A percentile compares a stretch with the other conserved stretches of the same genome.
Evolutionary conservation across 92 coral and sea anemone species (phyloP).

Genomic region (Diadumene lineata): DNA sequence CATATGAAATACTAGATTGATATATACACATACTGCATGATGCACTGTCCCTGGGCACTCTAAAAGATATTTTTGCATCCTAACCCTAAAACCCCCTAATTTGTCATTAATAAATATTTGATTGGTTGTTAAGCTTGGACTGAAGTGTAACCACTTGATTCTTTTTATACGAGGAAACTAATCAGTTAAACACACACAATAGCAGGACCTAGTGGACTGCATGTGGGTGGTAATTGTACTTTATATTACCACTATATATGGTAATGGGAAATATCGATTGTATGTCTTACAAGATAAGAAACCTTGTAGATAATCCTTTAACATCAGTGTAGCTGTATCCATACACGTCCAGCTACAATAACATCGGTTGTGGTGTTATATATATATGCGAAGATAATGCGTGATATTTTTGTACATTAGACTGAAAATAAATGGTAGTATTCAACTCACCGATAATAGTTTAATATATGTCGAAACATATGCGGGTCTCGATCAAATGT

Average conservation of each 20-base stretch:
- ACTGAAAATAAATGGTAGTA: neutral
- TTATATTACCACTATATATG: neutral
- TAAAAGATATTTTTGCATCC: too few relatives aligned
- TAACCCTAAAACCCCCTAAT: too few relatives aligned
- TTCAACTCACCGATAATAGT: conserved; percentile 63
- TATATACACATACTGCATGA: too few relatives aligned
- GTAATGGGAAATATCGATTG: too few relatives aligned
- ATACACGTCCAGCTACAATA: too few relatives aligned
- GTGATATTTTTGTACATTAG: neutral
- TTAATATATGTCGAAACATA: conserved; percentile 73
- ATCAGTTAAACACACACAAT: neutral
- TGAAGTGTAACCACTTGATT: neutral
- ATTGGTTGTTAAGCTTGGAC: neutral
- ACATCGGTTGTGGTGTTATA: too few relatives aligned
- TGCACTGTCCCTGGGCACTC: too few relatives aligned
- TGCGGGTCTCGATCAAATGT: conserved; percentile 82
- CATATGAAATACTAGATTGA: too few relatives aligned
- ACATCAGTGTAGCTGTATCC: too few relatives aligned
- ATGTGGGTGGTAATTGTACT: neutral
- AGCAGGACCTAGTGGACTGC: neutral
- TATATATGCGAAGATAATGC: too few relatives aligned
- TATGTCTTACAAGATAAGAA: too few relatives aligned
- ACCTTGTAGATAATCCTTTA: too few relatives aligned
- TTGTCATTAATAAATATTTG: neutral
- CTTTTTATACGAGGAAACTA: neutral